phyloP scores from a whole-genome alignment of 1,140 invertebrate genomes.

The Lineus longissimus region DNA sequence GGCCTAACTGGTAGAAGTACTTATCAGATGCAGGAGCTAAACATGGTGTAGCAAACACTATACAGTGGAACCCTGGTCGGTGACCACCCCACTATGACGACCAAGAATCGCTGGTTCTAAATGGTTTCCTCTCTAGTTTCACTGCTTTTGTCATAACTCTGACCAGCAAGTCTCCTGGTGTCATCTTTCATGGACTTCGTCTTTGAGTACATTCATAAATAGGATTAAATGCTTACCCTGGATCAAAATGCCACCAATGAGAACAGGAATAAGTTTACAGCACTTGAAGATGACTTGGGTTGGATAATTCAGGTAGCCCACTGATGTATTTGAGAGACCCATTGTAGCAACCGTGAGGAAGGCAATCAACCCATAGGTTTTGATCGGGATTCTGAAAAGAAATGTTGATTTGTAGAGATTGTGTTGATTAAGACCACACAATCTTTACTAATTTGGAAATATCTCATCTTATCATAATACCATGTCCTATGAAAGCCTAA shows the following conservation, averaged over 20 bases:
- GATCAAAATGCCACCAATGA: slow-evolving; percentile 87
- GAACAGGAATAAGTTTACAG: slow-evolving; percentile 92
- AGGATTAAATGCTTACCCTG: slow-evolving; percentile 63
- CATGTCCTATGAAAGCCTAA: neutral
- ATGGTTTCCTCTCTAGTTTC: too few species aligned
- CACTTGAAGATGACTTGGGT: slow-evolving; percentile 62
- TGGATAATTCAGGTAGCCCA: slow-evolving; percentile 95
- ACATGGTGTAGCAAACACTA: too few species aligned
- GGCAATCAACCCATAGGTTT: slow-evolving; percentile 76
- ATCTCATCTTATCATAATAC: neutral
- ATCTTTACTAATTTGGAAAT: neutral
- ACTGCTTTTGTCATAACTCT: too few species aligned
- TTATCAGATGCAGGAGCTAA: too few species aligned
- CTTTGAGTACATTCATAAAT: too few species aligned
- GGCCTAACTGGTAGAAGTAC: too few species aligned
- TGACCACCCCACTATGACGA: too few species aligned
- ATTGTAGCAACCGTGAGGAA: slow-evolving; percentile 88
- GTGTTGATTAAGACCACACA: too few species aligned
- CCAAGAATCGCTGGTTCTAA: too few species aligned
- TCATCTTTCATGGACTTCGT: too few species aligned
- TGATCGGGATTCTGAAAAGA: slow-evolving; percentile 74
- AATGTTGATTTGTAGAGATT: slow-evolving; percentile 8
- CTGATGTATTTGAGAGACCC: slow-evolving; percentile 90
- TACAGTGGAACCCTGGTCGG: too few species aligned
- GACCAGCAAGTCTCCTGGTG: too few species aligned